Conservation (phyloP, 2,797 vertebrate genomes). For the Labroides dimidiatus region DNA sequence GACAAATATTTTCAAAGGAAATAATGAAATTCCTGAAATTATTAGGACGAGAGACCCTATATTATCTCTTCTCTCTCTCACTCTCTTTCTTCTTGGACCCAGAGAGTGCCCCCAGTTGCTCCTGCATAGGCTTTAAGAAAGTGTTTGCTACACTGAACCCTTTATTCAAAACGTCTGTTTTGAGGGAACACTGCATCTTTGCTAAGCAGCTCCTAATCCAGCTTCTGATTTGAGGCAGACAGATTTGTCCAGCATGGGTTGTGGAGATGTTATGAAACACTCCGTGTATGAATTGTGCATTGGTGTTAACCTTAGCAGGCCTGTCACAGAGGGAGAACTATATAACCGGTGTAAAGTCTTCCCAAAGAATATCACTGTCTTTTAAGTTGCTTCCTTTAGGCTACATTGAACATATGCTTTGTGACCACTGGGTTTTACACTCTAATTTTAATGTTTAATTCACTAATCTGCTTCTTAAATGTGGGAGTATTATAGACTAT, state of each 20-base stretch:
- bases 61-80: slow-evolving; percentile 67
- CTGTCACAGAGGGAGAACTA: slow-evolving; percentile 40
- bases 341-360: slow-evolving; percentile 55
- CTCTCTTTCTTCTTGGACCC: slow-evolving; percentile 44
- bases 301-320: slow-evolving; percentile 49
- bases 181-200: slow-evolving; percentile 41
- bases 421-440: slow-evolving; percentile 33
- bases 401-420: slow-evolving; percentile 46
- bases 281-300: slow-evolving; percentile 54
- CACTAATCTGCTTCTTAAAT: slow-evolving; percentile 34
- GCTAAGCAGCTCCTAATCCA: slow-evolving; percentile 40
- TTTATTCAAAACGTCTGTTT: slow-evolving; percentile 61
- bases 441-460: slow-evolving; percentile 45
- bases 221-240: slow-evolving; percentile 41
- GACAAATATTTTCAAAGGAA: slow-evolving; percentile 85
- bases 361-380: slow-evolving; percentile 34
- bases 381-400: slow-evolving; percentile 56
- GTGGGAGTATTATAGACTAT: slow-evolving; percentile 18
- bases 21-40: slow-evolving; percentile 87
- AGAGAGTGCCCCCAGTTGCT: slow-evolving; percentile 49
- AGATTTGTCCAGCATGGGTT: slow-evolving; percentile 35
- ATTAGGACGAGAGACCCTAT: slow-evolving; percentile 79
- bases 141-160: slow-evolving; percentile 37
- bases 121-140: slow-evolving; percentile 37
- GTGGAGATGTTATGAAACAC: slow-evolving; percentile 56